Conservation (phyloP, 2,797 vertebrate genomes). For the Gymnothorax reevesii region DNA sequence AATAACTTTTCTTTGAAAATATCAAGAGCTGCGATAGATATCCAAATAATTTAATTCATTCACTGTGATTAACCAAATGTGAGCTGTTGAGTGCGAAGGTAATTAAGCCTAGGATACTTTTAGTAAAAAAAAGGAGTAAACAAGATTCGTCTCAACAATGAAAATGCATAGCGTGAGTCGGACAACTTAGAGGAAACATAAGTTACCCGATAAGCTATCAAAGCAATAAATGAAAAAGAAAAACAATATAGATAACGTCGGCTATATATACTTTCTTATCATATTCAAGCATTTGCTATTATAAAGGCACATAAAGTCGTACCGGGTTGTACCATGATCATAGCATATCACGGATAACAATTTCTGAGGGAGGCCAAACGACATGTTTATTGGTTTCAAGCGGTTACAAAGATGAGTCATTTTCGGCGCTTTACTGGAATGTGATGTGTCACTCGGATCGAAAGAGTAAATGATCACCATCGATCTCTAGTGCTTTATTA, state of each 20-base stretch:
- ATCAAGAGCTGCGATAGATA: too few relatives aligned
- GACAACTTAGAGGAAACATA: neutral
- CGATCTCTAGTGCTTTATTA: constrained; percentile 22
- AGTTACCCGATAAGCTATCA: neutral
- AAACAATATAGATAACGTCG: neutral
- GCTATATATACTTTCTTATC: neutral
- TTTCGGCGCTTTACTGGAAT: constrained; percentile 57
- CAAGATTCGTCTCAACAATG: neutral
- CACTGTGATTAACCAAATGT: neutral
- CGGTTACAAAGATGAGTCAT: constrained; percentile 31
- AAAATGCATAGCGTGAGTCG: neutral
- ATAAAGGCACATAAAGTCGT: neutral
- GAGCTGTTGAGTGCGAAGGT: neutral
- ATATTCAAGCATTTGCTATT: neutral
- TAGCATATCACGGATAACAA: constrained; percentile 14
- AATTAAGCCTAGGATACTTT: neutral
- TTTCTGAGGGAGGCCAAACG: neutral
- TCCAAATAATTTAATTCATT: too few relatives aligned
- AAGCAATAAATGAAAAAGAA: neutral
- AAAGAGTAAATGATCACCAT: constrained; percentile 50
- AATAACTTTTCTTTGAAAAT: too few relatives aligned
- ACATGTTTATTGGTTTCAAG: constrained; percentile 27
- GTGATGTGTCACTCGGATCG: constrained; percentile 51
- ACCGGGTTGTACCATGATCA: neutral
- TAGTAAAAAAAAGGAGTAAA: neutral